Evolutionary conservation across 92 coral and sea anemone species (phyloP).

Genomic region (Micromussa lordhowensis): DNA sequence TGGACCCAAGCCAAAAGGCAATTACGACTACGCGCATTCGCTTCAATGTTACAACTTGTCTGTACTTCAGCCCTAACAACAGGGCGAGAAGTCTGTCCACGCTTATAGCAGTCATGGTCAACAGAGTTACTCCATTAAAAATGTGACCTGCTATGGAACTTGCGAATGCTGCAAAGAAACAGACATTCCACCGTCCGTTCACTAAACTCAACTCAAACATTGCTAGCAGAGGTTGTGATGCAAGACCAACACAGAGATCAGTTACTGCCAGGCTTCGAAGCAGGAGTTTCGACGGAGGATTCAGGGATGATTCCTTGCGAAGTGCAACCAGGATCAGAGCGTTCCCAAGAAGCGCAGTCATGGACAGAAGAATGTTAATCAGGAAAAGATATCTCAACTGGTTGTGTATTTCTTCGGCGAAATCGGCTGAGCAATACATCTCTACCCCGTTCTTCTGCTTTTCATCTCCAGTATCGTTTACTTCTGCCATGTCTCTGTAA

Average conservation of each 20-base stretch:
- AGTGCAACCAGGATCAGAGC: conserved; percentile 19
- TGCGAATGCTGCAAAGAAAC: not conserved
- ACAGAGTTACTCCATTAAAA: conserved; percentile 12
- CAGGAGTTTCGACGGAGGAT: conserved; percentile 27
- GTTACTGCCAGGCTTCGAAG: conserved; percentile 22
- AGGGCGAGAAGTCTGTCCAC: conserved; percentile 45
- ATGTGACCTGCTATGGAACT: not conserved
- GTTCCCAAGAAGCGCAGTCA: conserved; percentile 24
- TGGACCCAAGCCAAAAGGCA: not conserved
- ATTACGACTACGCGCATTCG: not conserved
- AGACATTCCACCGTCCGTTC: not conserved
- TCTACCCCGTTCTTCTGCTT: not conserved
- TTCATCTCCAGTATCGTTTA: not conserved
- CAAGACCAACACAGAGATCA: conserved; percentile 29
- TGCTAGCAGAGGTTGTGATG: not conserved
- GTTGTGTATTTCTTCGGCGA: not conserved
- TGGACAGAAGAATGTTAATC: conserved; percentile 2
- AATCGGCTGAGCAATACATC: conserved; percentile 12
- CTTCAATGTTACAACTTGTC: conserved; percentile 24
- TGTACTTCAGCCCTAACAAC: conserved; percentile 9
- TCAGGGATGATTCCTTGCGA: conserved; percentile 12
- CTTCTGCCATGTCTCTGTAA: not conserved
- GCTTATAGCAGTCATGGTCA: conserved; percentile 23
- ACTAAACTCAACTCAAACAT: not conserved
- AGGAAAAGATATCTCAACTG: conserved; percentile 9